These are phyloP conservation scores for Meda fulgida DNA, from an alignment of 2,797 vertebrate species.

Conservation along the genomic window DNA sequence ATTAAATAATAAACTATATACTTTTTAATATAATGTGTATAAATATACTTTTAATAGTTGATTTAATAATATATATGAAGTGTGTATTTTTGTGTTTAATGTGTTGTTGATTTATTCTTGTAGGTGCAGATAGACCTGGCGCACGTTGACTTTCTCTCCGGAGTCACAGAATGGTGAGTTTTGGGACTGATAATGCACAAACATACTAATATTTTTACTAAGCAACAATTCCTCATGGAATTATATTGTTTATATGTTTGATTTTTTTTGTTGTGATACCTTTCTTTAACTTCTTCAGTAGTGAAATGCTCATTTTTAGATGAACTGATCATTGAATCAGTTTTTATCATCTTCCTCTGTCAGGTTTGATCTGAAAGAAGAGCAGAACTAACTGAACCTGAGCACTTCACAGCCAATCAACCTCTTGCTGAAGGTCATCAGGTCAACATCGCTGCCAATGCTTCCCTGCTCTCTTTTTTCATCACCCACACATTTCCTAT, in stretches of 20 bases:
- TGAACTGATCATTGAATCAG: background rate
- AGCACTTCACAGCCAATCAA: constrained; percentile 5
- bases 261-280: background rate
- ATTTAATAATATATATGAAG: background rate
- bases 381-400: constrained; percentile 65
- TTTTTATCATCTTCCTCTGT: constrained; percentile 1
- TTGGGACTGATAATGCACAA: background rate
- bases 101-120: constrained; percentile 27
- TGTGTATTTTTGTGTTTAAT: background rate
- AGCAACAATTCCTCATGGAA: background rate
- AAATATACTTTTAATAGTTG: background rate
- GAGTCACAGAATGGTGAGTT: constrained; percentile 87
- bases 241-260: background rate
- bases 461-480: constrained; percentile 35
- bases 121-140: constrained; percentile 86
- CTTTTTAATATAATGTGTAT: background rate
- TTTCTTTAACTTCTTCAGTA: background rate
- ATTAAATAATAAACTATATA: background rate
- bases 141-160: constrained; percentile 80
- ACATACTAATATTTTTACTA: background rate
- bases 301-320: background rate
- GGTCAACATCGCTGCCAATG: constrained; percentile 63
- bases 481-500: constrained; percentile 1
- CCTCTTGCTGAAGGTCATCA: constrained; percentile 10
- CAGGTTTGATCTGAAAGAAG: constrained; percentile 86